Conservation (phyloP, 1,140 invertebrate species). For the Lycorma delicatula region DNA sequence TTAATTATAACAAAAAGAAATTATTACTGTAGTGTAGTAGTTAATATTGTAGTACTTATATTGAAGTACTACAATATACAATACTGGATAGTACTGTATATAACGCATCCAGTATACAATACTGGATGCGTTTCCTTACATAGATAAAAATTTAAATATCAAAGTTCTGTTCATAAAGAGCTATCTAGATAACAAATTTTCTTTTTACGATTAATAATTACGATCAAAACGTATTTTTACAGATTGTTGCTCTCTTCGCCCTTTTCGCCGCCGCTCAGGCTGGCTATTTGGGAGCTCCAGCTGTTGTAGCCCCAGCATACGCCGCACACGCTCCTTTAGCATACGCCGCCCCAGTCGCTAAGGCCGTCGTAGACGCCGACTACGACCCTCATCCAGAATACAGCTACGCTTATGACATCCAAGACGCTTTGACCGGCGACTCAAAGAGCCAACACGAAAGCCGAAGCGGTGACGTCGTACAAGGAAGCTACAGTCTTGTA, state of each 20-base stretch:
- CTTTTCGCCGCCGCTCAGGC: neutral
- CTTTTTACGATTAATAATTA: no score
- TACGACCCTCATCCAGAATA: constrained; percentile 42
- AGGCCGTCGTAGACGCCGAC: constrained; percentile 39
- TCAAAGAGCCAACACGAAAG: constrained; percentile 56
- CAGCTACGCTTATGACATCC: constrained; percentile 56
- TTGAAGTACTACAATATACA: no score
- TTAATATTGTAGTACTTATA: no score
- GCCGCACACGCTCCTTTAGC: constrained; percentile 12
- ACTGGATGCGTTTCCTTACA: no score
- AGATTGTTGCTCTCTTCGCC: neutral
- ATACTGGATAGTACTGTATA: no score
- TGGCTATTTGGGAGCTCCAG: constrained; percentile 8
- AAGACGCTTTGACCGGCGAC: constrained; percentile 56
- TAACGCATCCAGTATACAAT: no score
- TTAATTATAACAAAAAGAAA: no score
- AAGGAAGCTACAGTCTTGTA: constrained; percentile 51
- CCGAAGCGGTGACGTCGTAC: constrained; percentile 54
- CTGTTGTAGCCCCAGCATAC: constrained; percentile 26
- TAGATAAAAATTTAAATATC: no score
- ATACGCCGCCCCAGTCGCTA: constrained; percentile 32
- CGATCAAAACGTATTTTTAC: no score
- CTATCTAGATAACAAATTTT: no score
- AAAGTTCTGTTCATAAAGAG: no score
- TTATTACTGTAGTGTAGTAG: no score